Percentiles rank a stretch among this genome's conserved stretches.
These are phyloP conservation scores for Pseudomyrmex dendroicus DNA, from an alignment of 1,140 invertebrate species.

Conservation along the genomic window DNA sequence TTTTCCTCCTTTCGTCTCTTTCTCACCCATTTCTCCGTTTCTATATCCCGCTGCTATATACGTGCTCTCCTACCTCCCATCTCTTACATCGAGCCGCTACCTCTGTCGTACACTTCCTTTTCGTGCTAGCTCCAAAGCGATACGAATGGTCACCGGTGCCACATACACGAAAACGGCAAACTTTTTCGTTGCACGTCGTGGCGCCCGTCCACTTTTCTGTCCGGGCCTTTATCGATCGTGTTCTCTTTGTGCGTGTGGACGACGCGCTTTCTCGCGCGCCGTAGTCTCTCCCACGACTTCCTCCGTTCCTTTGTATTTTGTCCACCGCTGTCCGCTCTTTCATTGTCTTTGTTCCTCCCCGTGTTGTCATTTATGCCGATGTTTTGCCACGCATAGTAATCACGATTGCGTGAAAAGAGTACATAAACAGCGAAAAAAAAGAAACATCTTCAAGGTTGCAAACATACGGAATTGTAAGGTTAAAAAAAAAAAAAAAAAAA, in stretches of 20 bases:
- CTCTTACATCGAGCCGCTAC: conserved; percentile 37
- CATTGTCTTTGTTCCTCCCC: conserved; percentile 14
- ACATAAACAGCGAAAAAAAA: neutral
- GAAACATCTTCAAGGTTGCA: neutral
- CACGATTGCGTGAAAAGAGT: neutral
- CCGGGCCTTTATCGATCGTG: conserved; percentile 58
- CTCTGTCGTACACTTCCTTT: neutral
- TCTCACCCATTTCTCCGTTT: conserved; percentile 48
- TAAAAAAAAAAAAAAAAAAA: neutral
- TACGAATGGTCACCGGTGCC: conserved; percentile 56
- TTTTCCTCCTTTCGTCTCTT: neutral
- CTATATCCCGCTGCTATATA: conserved; percentile 21
- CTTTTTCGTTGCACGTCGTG: conserved; percentile 35
- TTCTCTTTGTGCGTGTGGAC: conserved; percentile 16
- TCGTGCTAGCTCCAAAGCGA: conserved; percentile 68
- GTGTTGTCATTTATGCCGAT: conserved; percentile 3
- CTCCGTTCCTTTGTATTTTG: conserved; percentile 12
- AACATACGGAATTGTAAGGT: neutral
- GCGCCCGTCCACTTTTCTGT: conserved; percentile 26
- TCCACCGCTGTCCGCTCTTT: neutral
- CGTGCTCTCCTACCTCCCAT: neutral
- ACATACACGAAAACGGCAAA: conserved; percentile 64
- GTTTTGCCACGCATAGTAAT: conserved; percentile 5
- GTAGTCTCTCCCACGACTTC: neutral
- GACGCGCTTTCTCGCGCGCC: conserved; percentile 40